Base-by-base conservation (phyloP, 2,888 invertebrate genomes). In the Campaea margaritaria region DNA sequence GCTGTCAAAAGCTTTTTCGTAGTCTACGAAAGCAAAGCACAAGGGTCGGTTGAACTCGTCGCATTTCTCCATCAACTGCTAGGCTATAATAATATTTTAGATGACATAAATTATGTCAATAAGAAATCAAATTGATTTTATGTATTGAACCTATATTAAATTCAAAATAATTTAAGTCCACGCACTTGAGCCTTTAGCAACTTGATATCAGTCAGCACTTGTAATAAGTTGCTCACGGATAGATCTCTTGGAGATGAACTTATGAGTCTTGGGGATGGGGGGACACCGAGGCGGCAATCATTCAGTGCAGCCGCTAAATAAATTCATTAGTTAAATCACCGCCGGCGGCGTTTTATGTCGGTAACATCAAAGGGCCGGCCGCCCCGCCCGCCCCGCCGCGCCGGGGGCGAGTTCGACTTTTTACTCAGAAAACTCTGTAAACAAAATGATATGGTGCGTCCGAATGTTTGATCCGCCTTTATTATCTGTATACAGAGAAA, bases 261-360 rank as follows among this genome's bases (percentile, higher is more conserved):
- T 60, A 60, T 62, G 64, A 56, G 7, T 31, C 31, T 31, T 31
- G 31, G 31, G 31, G 9, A 13, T 71, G 79, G 81, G 75, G 75
- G 76, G 73, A 41, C 12, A 15, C 47, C 39, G 15, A 50, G 13
- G 73, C 73, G 75, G 81, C 79, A 78, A 79, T 82, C 80, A 77
- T 83, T 83, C 84, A 81, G 83, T 82, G 82, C 79, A 83, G 85
- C 90, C 87, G 89, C 91, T 93, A 93, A 93, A 93, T 93, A 93
- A 93, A 93, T 93, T 93, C 93, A 93, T 93, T 93, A 93, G 93
- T 93, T 89, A 93, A 93, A 93, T 92, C 91, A 90, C 90, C 87
- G 90, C 86, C 87, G 91, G 93, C 92, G 89, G 90, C 91, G 85
- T 87, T 91, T 91, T 88, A 87, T 91, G 92, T 91, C 93, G 93